Evolutionary conservation across 1,140 invertebrate genomes (phyloP).

Genomic region (Cydia strobilella): DNA sequence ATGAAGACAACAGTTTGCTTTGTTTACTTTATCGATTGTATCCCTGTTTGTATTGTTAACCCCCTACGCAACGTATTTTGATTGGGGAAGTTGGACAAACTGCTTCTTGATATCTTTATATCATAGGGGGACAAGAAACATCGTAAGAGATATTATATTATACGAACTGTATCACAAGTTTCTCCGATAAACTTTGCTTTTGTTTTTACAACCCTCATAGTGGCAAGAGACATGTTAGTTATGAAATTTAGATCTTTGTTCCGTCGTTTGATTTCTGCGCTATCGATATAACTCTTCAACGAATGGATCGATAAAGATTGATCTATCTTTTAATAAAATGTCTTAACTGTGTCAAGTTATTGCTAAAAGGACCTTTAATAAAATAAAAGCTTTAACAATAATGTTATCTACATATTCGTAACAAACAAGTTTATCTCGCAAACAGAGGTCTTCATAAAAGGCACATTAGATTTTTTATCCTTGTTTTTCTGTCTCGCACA

Average conservation of each 20-base stretch:
- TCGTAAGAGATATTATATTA: not conserved
- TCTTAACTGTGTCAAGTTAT: too few relatives aligned
- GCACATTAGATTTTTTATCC: not conserved
- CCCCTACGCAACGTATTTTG: conserved; percentile 1
- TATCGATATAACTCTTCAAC: too few relatives aligned
- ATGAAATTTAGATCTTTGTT: too few relatives aligned
- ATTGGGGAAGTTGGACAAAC: conserved; percentile 5
- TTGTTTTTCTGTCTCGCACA: not conserved
- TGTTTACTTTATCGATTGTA: not conserved
- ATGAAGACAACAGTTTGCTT: not conserved
- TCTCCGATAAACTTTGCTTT: not conserved
- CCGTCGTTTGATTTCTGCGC: too few relatives aligned
- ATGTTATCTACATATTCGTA: too few relatives aligned
- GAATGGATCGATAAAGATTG: too few relatives aligned
- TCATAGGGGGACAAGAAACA: not conserved
- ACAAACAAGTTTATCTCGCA: too few relatives aligned
- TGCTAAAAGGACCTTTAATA: too few relatives aligned
- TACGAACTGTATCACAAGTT: not conserved
- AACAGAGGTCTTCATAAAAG: not conserved
- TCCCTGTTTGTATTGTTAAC: conserved; percentile 3
- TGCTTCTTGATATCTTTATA: not conserved
- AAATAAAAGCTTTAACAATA: too few relatives aligned
- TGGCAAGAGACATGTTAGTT: too few relatives aligned
- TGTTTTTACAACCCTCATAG: not conserved
- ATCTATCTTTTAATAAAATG: too few relatives aligned